These are phyloP conservation scores for Chamaea fasciata DNA, from an alignment of 2,113 vertebrate species.

Conservation along the genomic window DNA sequence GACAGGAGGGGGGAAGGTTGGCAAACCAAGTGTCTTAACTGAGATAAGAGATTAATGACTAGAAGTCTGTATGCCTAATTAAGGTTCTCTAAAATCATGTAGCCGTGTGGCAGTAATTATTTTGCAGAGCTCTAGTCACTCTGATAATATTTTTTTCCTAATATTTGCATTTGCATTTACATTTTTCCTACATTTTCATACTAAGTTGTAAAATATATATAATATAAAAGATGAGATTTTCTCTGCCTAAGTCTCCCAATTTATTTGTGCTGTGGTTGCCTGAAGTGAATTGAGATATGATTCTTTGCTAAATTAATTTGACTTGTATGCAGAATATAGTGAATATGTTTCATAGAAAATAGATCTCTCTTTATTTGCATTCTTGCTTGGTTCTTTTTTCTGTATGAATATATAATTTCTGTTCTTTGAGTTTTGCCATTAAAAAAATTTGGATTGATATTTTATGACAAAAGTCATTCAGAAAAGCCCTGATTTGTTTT, in stretches of 20 bases:
- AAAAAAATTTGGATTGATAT: not conserved
- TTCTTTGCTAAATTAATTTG: not conserved
- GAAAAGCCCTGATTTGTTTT: not conserved
- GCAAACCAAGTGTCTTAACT: not conserved
- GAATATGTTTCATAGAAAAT: not conserved
- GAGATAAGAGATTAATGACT: not conserved
- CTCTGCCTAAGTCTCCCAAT: not conserved
- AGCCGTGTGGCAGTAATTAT: not conserved
- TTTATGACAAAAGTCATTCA: constrained; percentile 13
- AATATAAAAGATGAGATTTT: not conserved
- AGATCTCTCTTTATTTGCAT: not conserved
- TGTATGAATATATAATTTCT: not conserved
- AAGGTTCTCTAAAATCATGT: not conserved
- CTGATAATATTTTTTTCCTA: not conserved
- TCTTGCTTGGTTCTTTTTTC: not conserved
- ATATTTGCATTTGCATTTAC: not conserved
- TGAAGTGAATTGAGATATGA: not conserved
- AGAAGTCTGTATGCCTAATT: not conserved
- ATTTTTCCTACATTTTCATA: not conserved
- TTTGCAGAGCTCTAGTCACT: not conserved
- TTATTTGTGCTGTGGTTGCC: not conserved
- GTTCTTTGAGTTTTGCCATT: not conserved
- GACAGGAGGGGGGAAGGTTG: not conserved
- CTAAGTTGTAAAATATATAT: not conserved
- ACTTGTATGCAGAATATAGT: not conserved